A percentile compares a stretch with the other conserved stretches of the same genome.
Evolutionary conservation across 2,888 invertebrate genomes (phyloP).

Genomic region (Schrankia costaestrigalis): DNA sequence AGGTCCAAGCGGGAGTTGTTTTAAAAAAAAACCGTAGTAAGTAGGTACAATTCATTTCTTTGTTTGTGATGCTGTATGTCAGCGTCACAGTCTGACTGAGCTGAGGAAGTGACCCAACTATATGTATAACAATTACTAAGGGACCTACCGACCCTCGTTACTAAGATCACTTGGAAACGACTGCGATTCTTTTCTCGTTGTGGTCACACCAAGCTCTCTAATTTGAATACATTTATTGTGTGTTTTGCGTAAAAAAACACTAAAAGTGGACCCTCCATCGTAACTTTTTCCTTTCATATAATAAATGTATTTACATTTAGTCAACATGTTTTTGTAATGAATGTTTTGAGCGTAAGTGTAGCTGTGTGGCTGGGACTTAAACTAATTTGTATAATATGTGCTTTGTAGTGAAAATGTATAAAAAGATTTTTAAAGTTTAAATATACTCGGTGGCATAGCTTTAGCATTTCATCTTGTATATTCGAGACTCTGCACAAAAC

Average conservation of each 20-base stretch:
- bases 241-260: conserved; percentile 30
- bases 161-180: conserved; percentile 42
- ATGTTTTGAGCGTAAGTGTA: conserved; percentile 2
- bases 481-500: conserved; percentile 2
- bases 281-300: conserved; percentile 10
- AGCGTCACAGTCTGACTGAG: conserved; percentile 27
- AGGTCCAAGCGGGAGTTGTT: no score
- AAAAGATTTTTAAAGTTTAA: no score
- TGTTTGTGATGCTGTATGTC: conserved; percentile 37
- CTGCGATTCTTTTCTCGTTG: conserved; percentile 41
- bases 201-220: conserved; percentile 34
- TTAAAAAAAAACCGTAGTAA: conserved; percentile 33
- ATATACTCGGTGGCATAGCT: neutral
- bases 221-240: conserved; percentile 34
- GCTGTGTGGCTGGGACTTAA: neutral
- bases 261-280: conserved; percentile 30
- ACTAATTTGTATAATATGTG: no score
- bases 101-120: conserved; percentile 31
- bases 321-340: conserved; percentile 16
- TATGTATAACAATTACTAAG: conserved; percentile 46
- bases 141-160: conserved; percentile 42
- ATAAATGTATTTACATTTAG: conserved; percentile 17
- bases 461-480: conserved; percentile 1
- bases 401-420: no score
- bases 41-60: conserved; percentile 34